Percentiles rank a stretch among this genome's conserved stretches.
Conservation (phyloP, 1,140 invertebrate species). For the Drosophila serrata region DNA sequence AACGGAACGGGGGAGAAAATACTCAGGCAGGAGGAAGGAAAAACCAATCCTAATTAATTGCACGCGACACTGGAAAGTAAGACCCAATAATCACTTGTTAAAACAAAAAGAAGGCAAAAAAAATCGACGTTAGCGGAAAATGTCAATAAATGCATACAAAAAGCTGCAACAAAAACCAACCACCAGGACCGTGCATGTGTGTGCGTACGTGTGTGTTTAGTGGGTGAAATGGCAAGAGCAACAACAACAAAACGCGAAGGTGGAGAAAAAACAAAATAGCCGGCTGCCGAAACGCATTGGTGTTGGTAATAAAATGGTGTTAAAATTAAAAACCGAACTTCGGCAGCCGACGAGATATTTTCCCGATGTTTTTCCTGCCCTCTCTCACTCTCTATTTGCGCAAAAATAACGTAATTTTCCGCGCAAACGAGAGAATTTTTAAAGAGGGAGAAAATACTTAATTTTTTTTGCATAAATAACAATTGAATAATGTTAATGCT, state of each 20-base stretch:
- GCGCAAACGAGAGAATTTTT: too few species aligned
- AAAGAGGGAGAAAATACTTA: too few species aligned
- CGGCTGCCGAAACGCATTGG: slow-evolving; percentile 38
- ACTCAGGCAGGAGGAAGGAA: slow-evolving; percentile 32
- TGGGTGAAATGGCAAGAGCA: slow-evolving; percentile 18
- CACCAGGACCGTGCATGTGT: slow-evolving; percentile 61
- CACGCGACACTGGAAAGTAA: slow-evolving; percentile 62
- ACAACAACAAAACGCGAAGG: slow-evolving; percentile 38
- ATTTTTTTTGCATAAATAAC: too few species aligned
- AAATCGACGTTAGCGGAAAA: slow-evolving; percentile 41
- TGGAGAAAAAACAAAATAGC: slow-evolving; percentile 63
- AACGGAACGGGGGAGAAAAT: slow-evolving; percentile 3
- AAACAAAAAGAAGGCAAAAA: slow-evolving; percentile 34
- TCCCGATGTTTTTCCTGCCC: too few species aligned
- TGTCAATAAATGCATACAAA: slow-evolving; percentile 79
- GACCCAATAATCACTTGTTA: slow-evolving; percentile 38
- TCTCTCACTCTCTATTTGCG: too few species aligned
- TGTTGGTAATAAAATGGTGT: too few species aligned
- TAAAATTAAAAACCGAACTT: too few species aligned
- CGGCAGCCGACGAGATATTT: too few species aligned
- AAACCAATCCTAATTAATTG: slow-evolving; percentile 63
- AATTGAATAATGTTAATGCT: too few species aligned
- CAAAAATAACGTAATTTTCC: too few species aligned
- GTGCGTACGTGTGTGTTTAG: slow-evolving; percentile 29
- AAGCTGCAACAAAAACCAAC: slow-evolving; percentile 63